Conservation (phyloP, 2,113 vertebrate species). For the Megaleporinus macrocephalus region DNA sequence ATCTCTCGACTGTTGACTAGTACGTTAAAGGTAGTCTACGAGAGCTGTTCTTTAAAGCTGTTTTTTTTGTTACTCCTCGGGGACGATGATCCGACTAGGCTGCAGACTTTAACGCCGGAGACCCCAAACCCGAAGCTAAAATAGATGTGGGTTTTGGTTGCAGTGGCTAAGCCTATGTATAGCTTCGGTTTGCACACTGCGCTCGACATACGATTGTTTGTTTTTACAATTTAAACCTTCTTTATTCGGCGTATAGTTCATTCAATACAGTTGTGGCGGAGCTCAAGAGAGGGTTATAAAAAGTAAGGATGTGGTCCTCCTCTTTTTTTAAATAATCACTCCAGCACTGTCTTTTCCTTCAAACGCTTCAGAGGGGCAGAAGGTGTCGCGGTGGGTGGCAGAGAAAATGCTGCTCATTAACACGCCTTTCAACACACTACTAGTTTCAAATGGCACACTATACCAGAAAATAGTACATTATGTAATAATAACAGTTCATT, state of each 20-base stretch:
- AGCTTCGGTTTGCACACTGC: constrained; percentile 67
- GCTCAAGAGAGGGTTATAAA: constrained; percentile 35
- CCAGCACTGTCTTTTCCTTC: not conserved
- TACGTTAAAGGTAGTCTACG: not conserved
- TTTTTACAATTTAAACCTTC: constrained; percentile 69
- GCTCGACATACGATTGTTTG: constrained; percentile 70
- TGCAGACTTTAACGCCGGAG: constrained; percentile 63
- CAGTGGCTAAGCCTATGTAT: constrained; percentile 71
- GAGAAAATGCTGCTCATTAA: not conserved
- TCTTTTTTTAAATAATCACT: not conserved
- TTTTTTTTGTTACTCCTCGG: constrained; percentile 54
- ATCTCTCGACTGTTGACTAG: not conserved
- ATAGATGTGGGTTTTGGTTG: constrained; percentile 78
- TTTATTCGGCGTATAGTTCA: constrained; percentile 56
- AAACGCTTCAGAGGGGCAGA: not conserved
- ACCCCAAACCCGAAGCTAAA: constrained; percentile 75
- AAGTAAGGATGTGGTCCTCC: constrained; percentile 44
- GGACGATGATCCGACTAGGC: constrained; percentile 67
- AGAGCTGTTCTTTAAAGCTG: not conserved
- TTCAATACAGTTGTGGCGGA: constrained; percentile 41
- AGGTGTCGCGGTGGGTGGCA: not conserved
- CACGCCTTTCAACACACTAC: not conserved
- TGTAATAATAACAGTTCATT: not conserved
- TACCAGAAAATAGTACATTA: too few relatives aligned
- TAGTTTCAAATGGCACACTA: too few relatives aligned